These are phyloP conservation scores for Scolanthus callimorphus DNA, from an alignment of 92 coral and sea anemone species.

Conservation along the genomic window DNA sequence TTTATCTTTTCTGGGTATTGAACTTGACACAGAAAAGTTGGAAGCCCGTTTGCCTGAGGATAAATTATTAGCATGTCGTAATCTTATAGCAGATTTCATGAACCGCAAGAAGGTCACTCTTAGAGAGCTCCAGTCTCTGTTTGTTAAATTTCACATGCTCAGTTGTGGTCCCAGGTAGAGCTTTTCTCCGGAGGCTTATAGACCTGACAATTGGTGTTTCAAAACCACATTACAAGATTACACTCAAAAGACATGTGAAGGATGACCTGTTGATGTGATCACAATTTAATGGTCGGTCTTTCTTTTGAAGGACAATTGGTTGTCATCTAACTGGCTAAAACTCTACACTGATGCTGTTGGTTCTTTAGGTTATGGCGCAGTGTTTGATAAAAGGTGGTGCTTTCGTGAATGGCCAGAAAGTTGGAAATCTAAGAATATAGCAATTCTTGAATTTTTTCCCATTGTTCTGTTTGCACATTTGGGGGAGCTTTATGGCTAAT, in stretches of 20 bases:
- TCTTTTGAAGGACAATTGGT: constrained; percentile 13
- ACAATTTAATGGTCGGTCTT: constrained; percentile 18
- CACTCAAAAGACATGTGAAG: constrained; percentile 30
- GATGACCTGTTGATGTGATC: constrained; percentile 29
- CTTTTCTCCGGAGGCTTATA: constrained; percentile 24
- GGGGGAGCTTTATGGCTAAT: constrained; percentile 17
- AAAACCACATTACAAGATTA: constrained; percentile 12
- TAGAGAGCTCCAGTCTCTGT: neutral
- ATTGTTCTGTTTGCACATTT: constrained; percentile 5
- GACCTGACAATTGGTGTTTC: constrained; percentile 28
- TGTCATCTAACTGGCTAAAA: neutral
- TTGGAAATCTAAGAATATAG: constrained; percentile 21
- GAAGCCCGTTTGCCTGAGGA: constrained; percentile 41
- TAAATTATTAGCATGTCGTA: constrained; percentile 22
- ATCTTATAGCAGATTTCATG: constrained; percentile 20
- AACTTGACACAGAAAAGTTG: constrained; percentile 24
- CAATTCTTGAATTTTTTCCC: constrained; percentile 28
- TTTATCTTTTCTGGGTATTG: constrained; percentile 45
- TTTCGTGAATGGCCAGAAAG: constrained; percentile 33
- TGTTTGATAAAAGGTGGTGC: constrained; percentile 36
- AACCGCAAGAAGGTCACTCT: constrained; percentile 29
- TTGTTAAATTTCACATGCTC: constrained; percentile 13
- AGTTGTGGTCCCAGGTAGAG: constrained; percentile 3
- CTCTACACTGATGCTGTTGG: constrained; percentile 27
- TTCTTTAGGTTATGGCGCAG: constrained; percentile 36